Evolutionary conservation across 2,888 invertebrate species (phyloP).

Genomic region (Scaeva pyrastri): DNA sequence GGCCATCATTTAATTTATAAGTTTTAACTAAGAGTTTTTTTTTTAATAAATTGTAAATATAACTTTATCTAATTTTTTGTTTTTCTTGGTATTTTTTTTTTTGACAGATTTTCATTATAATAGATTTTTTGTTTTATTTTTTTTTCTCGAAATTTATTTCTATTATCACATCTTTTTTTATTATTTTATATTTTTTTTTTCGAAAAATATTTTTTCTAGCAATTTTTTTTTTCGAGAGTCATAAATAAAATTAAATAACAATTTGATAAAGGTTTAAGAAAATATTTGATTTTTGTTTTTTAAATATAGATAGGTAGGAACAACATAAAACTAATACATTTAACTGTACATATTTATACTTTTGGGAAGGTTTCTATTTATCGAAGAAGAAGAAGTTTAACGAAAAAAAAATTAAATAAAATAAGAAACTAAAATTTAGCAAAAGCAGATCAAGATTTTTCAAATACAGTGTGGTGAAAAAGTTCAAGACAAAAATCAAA

Average conservation of each 20-base stretch:
- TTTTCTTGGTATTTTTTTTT: slow-evolving; percentile 42
- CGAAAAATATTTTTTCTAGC: slow-evolving; percentile 60
- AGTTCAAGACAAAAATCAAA: not conserved
- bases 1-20: slow-evolving; percentile 65
- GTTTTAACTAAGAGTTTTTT: slow-evolving; percentile 58
- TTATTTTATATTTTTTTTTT: slow-evolving; percentile 49
- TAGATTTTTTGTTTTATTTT: slow-evolving; percentile 31
- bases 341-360: slow-evolving; percentile 10
- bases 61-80: slow-evolving; percentile 57
- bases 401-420: not conserved
- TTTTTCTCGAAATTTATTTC: slow-evolving; percentile 71
- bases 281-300: slow-evolving; percentile 39
- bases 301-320: slow-evolving; percentile 2
- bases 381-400: not conserved
- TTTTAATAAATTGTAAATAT: slow-evolving; percentile 67
- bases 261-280: slow-evolving; percentile 63
- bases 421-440: slow-evolving; percentile 32
- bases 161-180: slow-evolving; percentile 73
- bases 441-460: slow-evolving; percentile 47
- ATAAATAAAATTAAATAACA: slow-evolving; percentile 48
- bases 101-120: slow-evolving; percentile 44
- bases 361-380: slow-evolving; percentile 15
- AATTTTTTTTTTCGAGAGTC: slow-evolving; percentile 5
- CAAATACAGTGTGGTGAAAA: slow-evolving; percentile 54
- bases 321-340: slow-evolving; percentile 17